Evolutionary conservation across 2,888 invertebrate genomes (phyloP).

Genomic region (Cephus spinipes): DNA sequence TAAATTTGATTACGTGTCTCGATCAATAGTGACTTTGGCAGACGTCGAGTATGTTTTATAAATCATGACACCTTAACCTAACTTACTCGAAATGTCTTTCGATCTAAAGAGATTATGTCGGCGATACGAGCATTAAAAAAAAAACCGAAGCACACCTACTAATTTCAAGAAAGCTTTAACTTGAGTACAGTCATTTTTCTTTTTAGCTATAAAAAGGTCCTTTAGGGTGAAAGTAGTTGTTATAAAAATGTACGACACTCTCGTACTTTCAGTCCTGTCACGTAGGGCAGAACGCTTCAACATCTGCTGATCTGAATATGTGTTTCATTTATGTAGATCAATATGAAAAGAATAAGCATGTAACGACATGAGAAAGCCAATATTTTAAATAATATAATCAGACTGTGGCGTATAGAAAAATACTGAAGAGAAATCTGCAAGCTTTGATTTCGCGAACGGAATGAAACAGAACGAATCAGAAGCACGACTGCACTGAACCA

Average conservation of each 20-base stretch:
- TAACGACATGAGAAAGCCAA: background rate
- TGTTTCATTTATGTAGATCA: background rate
- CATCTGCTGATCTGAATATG: background rate
- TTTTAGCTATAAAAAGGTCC: background rate
- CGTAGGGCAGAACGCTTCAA: too few species aligned
- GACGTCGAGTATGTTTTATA: too few species aligned
- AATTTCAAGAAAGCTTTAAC: too few species aligned
- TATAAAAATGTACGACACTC: background rate
- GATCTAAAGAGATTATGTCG: too few species aligned
- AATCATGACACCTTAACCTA: too few species aligned
- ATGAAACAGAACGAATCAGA: background rate
- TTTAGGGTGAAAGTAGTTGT: background rate
- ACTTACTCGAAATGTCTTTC: too few species aligned
- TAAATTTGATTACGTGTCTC: too few species aligned
- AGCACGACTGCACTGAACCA: too few species aligned
- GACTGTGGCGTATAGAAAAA: background rate
- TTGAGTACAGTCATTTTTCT: background rate
- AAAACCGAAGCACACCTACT: too few species aligned
- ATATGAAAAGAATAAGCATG: background rate
- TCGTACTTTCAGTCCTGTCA: background rate
- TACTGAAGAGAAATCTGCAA: background rate
- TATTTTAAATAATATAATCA: background rate
- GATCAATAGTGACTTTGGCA: too few species aligned
- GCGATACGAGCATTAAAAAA: too few species aligned
- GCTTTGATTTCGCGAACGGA: background rate